Conservation (phyloP, 2,113 vertebrate species). For the Sterrhoptilus dennistouni region DNA sequence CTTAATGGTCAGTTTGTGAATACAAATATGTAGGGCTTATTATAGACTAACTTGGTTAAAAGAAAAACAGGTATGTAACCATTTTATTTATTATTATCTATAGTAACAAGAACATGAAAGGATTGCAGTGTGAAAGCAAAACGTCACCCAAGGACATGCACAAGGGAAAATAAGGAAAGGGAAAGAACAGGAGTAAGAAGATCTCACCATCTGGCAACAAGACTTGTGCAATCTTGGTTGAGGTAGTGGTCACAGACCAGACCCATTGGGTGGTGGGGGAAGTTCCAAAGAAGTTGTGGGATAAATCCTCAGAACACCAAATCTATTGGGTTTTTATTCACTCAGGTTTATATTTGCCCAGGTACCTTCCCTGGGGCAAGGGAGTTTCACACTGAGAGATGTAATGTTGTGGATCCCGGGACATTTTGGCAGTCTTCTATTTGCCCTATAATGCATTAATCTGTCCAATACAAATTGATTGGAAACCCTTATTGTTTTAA, state of each 20-base stretch:
- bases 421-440: neutral
- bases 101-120: neutral
- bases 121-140: neutral
- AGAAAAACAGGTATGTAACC: neutral
- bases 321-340: neutral
- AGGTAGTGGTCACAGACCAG: neutral
- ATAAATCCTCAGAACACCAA: neutral
- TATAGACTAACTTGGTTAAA: neutral
- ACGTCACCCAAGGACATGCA: no score
- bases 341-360: neutral
- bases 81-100: neutral
- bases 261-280: neutral
- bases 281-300: neutral
- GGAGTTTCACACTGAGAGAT: neutral
- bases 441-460: neutral
- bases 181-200: neutral
- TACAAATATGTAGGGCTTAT: neutral
- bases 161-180: neutral
- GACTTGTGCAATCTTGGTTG: neutral
- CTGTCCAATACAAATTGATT: neutral
- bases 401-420: neutral
- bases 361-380: accelerated
- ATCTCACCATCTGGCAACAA: accelerated
- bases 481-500: neutral
- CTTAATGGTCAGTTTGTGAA: neutral